phyloP scores from a whole-genome alignment of 2,888 invertebrate genomes.

The Scaptomyza caliginosa region DNA sequence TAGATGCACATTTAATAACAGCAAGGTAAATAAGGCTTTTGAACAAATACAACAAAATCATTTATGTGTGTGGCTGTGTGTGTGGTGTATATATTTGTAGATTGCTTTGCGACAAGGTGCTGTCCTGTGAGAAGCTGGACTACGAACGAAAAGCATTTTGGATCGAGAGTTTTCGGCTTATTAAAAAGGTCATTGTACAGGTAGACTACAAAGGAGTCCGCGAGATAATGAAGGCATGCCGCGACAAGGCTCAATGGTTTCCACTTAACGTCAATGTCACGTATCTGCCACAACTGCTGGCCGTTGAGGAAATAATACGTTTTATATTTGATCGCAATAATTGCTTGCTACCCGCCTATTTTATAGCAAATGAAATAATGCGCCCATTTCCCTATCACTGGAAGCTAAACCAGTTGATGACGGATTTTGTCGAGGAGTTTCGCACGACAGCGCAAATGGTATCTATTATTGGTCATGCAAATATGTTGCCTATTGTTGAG shows the following conservation, averaged over 20 bases:
- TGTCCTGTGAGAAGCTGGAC: conserved; percentile 92
- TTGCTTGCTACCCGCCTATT: conserved; percentile 96
- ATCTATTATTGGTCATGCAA: conserved; percentile 94
- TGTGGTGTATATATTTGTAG: too few species aligned
- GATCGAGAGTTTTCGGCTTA: conserved; percentile 93
- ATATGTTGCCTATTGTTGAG: conserved; percentile 97
- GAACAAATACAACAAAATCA: background rate
- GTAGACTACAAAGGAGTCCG: conserved; percentile 98
- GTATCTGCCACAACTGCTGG: conserved; percentile 91
- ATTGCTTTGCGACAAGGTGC: conserved; percentile 93
- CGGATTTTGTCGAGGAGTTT: conserved; percentile 96
- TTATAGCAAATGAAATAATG: conserved; percentile 97
- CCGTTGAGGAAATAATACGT: conserved; percentile 91
- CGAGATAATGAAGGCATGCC: conserved; percentile 95
- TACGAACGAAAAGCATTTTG: conserved; percentile 94
- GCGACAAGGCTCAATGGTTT: conserved; percentile 94
- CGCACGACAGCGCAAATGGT: conserved; percentile 98
- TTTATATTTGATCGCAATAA: conserved; percentile 96
- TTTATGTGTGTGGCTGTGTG: background rate
- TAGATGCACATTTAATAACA: conserved; percentile 89
- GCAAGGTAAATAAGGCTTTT: conserved; percentile 86
- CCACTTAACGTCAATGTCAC: conserved; percentile 92
- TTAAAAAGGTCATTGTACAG: conserved; percentile 93
- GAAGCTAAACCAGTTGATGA: conserved; percentile 94
- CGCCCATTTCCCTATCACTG: conserved; percentile 91